Evolutionary conservation across 2,888 invertebrate species (phyloP).

Genomic region (Sepiola atlantica): DNA sequence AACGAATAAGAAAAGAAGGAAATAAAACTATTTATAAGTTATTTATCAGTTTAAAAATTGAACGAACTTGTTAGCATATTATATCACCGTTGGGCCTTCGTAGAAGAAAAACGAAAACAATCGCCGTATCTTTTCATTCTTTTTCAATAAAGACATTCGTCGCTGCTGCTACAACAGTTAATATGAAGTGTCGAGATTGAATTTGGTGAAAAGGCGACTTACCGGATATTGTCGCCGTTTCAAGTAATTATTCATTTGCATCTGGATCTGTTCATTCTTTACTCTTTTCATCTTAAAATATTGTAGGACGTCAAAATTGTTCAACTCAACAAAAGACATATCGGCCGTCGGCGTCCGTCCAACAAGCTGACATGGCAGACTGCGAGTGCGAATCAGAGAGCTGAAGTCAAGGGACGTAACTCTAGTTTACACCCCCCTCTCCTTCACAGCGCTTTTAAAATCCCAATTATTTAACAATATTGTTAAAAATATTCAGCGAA

Average conservation of each 20-base stretch:
- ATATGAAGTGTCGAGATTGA: background rate
- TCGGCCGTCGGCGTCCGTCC: background rate
- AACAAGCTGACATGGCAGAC: slow-evolving; percentile 40
- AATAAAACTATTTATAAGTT: background rate
- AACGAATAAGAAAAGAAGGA: background rate
- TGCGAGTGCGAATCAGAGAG: background rate
- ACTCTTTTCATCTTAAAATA: slow-evolving; percentile 64
- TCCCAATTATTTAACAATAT: no score
- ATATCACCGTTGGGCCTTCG: background rate
- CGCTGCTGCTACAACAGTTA: no score
- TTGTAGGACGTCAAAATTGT: slow-evolving; percentile 40
- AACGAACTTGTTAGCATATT: background rate
- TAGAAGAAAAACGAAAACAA: background rate
- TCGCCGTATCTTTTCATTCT: background rate
- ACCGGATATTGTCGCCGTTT: slow-evolving; percentile 67
- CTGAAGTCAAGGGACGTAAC: background rate
- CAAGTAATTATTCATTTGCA: slow-evolving; percentile 63
- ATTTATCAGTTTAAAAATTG: background rate
- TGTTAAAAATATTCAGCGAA: no score
- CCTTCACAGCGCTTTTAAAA: no score
- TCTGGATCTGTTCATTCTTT: slow-evolving; percentile 65
- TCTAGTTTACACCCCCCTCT: background rate
- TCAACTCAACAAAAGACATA: slow-evolving; percentile 41
- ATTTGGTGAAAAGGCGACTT: slow-evolving; percentile 47
- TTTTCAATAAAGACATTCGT: background rate